Evolutionary conservation across 2,113 vertebrate genomes (phyloP).

Genomic region (Xenus cinereus): DNA sequence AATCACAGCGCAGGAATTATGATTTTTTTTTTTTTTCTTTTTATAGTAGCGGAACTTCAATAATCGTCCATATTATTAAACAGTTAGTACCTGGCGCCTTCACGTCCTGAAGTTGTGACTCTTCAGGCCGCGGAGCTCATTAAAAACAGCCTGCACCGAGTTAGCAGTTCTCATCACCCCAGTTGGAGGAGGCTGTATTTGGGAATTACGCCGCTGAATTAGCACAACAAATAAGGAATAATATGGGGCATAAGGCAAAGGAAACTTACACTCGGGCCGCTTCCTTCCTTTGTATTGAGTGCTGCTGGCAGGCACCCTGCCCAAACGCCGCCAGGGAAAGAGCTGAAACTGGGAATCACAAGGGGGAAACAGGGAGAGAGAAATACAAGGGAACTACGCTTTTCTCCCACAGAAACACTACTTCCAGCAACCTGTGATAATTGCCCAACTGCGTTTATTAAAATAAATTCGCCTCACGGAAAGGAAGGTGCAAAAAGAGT

Average conservation of each 20-base stretch:
- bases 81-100: background rate
- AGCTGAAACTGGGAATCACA: background rate
- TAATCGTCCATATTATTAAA: background rate
- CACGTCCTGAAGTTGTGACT: background rate
- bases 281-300: constrained; percentile 31
- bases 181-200: constrained; percentile 33
- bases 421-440: background rate
- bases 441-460: background rate
- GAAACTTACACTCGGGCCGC: constrained; percentile 18
- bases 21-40: background rate
- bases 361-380: background rate
- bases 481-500: background rate
- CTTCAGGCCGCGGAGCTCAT: background rate
- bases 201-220: constrained; percentile 45
- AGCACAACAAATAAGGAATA: constrained; percentile 51
- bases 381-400: background rate
- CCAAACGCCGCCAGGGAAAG: constrained; percentile 23
- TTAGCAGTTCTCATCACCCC: constrained; percentile 53
- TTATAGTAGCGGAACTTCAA: background rate
- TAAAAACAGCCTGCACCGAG: constrained; percentile 30
- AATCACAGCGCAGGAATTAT: constrained; percentile 20
- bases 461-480: background rate
- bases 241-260: constrained; percentile 13
- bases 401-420: background rate
- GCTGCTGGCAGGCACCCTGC: constrained; percentile 22